phyloP scores from a whole-genome alignment of 1,140 invertebrate genomes.

The Zaprionus capensis region DNA sequence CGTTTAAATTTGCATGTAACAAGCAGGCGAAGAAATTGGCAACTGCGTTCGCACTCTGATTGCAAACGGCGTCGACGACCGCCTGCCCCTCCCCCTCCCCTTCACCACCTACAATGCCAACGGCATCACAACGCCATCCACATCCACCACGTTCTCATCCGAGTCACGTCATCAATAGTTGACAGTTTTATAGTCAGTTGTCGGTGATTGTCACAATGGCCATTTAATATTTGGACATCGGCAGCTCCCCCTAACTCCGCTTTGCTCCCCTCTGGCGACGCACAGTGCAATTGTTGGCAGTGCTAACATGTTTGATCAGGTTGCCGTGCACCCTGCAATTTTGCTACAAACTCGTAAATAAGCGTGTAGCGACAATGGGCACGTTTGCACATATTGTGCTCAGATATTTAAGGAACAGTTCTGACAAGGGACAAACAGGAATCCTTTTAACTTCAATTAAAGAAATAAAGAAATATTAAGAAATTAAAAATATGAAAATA shows the following conservation, averaged over 20 bases:
- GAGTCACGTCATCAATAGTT: slow-evolving; percentile 71
- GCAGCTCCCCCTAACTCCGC: slow-evolving; percentile 25
- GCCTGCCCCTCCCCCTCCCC: neutral
- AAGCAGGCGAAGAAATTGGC: slow-evolving; percentile 69
- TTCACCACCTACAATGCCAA: neutral
- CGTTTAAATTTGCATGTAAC: slow-evolving; percentile 82
- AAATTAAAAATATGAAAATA: too few relatives aligned
- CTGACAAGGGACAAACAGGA: neutral
- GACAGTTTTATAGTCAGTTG: slow-evolving; percentile 80
- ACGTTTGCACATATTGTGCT: neutral
- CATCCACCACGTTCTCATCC: neutral
- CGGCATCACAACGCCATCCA: neutral
- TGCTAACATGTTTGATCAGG: slow-evolving; percentile 62
- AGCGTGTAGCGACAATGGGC: neutral
- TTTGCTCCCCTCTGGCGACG: neutral
- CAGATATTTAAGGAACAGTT: neutral
- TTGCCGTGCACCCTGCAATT: slow-evolving; percentile 23
- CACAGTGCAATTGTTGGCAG: slow-evolving; percentile 57
- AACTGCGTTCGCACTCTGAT: slow-evolving; percentile 69
- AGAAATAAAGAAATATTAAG: too few relatives aligned
- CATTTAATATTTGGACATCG: slow-evolving; percentile 78
- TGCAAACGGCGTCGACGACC: slow-evolving; percentile 51
- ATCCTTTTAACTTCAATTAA: neutral
- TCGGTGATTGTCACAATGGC: slow-evolving; percentile 74
- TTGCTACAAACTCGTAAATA: neutral